These are phyloP conservation scores for Hetaerina americana DNA, from an alignment of 1,140 invertebrate species.

Conservation along the genomic window DNA sequence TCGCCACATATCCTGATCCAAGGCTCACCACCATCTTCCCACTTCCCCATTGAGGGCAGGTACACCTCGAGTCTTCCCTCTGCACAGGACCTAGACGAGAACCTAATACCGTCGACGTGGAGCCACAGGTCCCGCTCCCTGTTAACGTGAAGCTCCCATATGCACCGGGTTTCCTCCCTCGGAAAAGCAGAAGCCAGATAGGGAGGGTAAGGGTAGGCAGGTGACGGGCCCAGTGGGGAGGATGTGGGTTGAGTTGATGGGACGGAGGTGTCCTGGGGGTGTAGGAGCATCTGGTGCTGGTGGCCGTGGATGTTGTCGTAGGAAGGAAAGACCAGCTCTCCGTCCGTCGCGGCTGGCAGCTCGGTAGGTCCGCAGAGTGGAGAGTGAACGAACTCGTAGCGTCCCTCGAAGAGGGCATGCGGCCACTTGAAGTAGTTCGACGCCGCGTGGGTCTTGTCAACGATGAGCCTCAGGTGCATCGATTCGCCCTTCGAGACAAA, in stretches of 20 bases:
- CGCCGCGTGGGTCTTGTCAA: constrained; percentile 67
- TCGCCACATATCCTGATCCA: constrained; percentile 68
- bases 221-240: constrained; percentile 70
- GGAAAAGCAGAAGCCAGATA: constrained; percentile 77
- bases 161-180: constrained; percentile 64
- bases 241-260: background rate
- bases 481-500: constrained; percentile 48
- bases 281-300: background rate
- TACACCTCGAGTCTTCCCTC: constrained; percentile 75
- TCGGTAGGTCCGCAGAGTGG: constrained; percentile 72
- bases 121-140: constrained; percentile 69
- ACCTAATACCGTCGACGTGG: constrained; percentile 73
- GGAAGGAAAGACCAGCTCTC: constrained; percentile 71
- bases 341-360: constrained; percentile 59
- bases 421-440: constrained; percentile 76
- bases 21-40: constrained; percentile 46
- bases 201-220: constrained; percentile 55
- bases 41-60: constrained; percentile 25
- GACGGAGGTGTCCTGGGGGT: background rate
- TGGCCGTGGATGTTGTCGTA: constrained; percentile 37
- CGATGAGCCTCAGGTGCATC: constrained; percentile 60
- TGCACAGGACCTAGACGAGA: constrained; percentile 62
- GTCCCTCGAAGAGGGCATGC: constrained; percentile 65
- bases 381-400: constrained; percentile 75
- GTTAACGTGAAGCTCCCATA: constrained; percentile 67